Evolutionary conservation across 2,113 vertebrate genomes (phyloP).

Genomic region (Daboia siamensis): DNA sequence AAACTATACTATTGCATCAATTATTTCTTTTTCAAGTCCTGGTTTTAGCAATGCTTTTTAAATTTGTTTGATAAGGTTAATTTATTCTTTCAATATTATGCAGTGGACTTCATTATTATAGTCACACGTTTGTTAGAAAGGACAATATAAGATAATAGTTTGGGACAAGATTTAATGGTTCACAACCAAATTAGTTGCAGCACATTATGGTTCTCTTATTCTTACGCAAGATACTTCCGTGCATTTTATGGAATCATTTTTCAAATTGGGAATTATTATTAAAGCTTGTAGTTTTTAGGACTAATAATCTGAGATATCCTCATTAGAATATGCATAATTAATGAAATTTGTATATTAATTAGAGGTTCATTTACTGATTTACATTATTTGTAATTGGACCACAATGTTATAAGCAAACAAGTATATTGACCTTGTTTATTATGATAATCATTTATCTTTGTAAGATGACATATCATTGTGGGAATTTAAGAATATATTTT

Average conservation of each 20-base stretch:
- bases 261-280: neutral
- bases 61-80: neutral
- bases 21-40: neutral
- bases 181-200: neutral
- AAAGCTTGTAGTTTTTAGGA: neutral
- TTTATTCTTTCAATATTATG: fast-evolving
- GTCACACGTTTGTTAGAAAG: neutral
- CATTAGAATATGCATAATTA: neutral
- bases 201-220: neutral
- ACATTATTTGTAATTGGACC: neutral
- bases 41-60: neutral
- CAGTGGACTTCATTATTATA: neutral
- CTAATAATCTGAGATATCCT: neutral
- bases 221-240: neutral
- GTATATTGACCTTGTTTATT: neutral
- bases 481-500: constrained; percentile 2
- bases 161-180: neutral
- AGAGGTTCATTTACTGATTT: neutral
- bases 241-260: neutral
- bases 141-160: neutral
- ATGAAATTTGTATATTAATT: neutral
- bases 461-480: neutral
- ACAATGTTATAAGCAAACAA: neutral
- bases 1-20: neutral
- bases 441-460: neutral